Evolutionary conservation across 2,797 vertebrate genomes (phyloP), one percentile per base, ranked within the genome.

Genomic region (Clarias pachynema): DNA sequence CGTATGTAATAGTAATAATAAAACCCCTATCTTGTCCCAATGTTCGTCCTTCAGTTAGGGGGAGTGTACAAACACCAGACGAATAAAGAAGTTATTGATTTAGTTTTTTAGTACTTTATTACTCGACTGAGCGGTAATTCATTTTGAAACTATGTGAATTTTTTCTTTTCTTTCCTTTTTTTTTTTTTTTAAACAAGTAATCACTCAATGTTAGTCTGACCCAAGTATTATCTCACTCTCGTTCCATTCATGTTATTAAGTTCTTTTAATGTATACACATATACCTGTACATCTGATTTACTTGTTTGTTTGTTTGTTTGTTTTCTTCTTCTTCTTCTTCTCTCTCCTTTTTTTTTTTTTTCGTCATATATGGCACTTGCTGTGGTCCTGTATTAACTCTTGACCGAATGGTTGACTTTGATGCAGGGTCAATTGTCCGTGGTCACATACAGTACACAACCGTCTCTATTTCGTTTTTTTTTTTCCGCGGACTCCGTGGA

Each of bases 31-130:
- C 93, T 94, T 89, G 91, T 95, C 94, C 94, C 95, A 94, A 91
- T 91, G 92, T 95, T 96, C 95, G 96, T 96, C 88, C 92, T 92
- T 94, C 87, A 95, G 95, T 94, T 95, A 96, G 93, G 86, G 95
- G 94, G 94, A 94, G 96, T 96, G 92, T 91, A 82, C 75, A 82
- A 93, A 91, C 93, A 93, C 91, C 79, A 93, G 90, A 93, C 84
- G 91, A 93, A 93, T 92, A 86, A 87, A 93, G 90, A 96, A 97
- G 95, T 95, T 94, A 95, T 97, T 95, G 94, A 96, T 99, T 98
- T 98, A 97, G 96, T 97, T 99, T 98, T 98, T 96, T 98, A 97
- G 97, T 97, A 97, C 96, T 99, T 97, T 97, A 98, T 96, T 96
- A 97, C 97, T 96, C 96, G 96, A 96, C 96, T 97, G 96, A 97